Evolutionary conservation across 2,888 invertebrate genomes (phyloP), one percentile per base, ranked within the genome.

Genomic region (Zygothrica quintamaculata): DNA sequence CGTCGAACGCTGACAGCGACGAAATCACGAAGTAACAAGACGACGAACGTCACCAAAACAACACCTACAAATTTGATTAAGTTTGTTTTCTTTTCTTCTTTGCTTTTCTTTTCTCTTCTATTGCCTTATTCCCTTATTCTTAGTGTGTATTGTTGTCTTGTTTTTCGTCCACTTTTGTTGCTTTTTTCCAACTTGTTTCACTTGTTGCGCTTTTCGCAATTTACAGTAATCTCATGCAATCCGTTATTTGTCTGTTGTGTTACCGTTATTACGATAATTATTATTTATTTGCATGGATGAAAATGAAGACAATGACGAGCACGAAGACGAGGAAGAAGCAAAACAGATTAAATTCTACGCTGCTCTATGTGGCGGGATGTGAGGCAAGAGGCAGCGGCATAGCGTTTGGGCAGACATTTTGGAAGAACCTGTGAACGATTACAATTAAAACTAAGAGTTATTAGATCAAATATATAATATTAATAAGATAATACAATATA

Each of bases 1-100:
- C 82, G 76, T 56, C 72, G 57, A 82, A 78, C 82, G 68, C 80
- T 74, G 80, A 87, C 78, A 75, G 78, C 74, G 84, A 80, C 86
- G 84, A 84, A 76, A 69, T 65, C 71, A 81, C 82, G 84, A 86
- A 75, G 84, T 59, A 79, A 87, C 88, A 85, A 84, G 82, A 68
- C 80, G 76, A 74, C 65, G 52, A 62, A 43, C 73, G 71, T 52
- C 68, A 52, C 31, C 61, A 50, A 12, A 44, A 36, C 50, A 60
- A 62, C 52, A 53, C 42, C 40, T 29, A 22, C 29, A 29, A 29
- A 7, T 9, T 9, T n/a, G n/a, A n/a, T n/a, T n/a, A n/a, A n/a
- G n/a, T 13, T 11, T 13, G 39, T 15, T 13, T 39, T 39, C 16
- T 39, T 9, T 16, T 36, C 12, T 2, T 36, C 1, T 5, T 36